Conservation (phyloP, 1,140 invertebrate species). For the Temnothorax curvispinosus region DNA sequence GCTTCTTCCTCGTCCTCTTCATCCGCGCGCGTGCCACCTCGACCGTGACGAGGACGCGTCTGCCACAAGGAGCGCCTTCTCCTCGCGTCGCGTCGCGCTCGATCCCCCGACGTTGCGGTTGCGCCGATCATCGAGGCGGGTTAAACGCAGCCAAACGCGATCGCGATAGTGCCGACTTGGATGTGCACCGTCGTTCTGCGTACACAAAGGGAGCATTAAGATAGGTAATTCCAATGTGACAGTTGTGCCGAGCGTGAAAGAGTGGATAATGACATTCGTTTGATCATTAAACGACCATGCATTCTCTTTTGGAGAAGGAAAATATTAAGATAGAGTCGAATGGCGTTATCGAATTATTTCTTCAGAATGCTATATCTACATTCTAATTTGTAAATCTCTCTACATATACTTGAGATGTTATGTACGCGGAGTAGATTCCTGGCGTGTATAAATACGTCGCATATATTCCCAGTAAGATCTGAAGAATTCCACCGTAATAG, state of each 20-base stretch:
- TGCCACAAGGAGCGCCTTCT: conserved; percentile 57
- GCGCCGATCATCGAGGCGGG: conserved; percentile 24
- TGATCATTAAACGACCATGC: too few relatives aligned
- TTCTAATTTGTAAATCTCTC: background rate
- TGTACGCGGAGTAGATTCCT: background rate
- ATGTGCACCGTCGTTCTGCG: background rate
- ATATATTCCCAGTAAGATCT: background rate
- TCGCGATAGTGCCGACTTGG: conserved; percentile 16
- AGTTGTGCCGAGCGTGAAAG: background rate
- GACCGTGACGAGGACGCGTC: conserved; percentile 74
- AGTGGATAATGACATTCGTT: background rate
- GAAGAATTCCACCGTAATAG: background rate
- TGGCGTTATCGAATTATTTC: background rate
- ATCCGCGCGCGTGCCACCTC: conserved; percentile 70
- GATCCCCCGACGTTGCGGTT: conserved; percentile 30
- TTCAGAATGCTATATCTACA: background rate
- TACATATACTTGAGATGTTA: background rate
- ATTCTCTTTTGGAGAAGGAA: background rate
- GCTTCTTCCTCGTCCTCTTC: conserved; percentile 31
- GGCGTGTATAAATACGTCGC: background rate
- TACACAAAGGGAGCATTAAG: background rate
- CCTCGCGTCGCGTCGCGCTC: conserved; percentile 39
- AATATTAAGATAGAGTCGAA: background rate
- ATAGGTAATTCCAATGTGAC: background rate
- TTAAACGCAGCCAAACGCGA: conserved; percentile 18